Evolutionary conservation across 1,140 invertebrate genomes (phyloP), one percentile per base, ranked within the genome.

Genomic region (Leptopilina clavipes): DNA sequence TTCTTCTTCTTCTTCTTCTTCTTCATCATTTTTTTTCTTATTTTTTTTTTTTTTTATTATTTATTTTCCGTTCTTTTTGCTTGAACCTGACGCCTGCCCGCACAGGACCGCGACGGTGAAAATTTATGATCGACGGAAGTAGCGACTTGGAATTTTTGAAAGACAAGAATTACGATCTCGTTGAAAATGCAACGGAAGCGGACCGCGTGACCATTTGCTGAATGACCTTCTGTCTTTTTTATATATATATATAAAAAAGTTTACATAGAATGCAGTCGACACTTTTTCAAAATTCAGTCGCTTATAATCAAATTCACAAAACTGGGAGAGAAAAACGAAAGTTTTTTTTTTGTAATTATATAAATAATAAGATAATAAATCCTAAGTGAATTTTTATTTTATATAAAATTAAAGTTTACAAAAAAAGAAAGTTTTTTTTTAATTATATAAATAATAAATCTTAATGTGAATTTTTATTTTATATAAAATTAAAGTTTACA

Each of bases 31-130:
- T 22, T 18, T 72, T 19, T 72, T 72, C 25, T 72, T 9, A 5
- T 52, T 73, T 17, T 18, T 22, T 31, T 73, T 54, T 9, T 6
- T 22, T 65, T n/a, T 9, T 37, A 45, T 10, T 18, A 56, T 25
- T 19, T 73, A 45, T 73, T 73, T 54, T 73, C 9, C 22, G 12
- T 73, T 17, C 12, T 22, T 52, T 73, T 54, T n/a, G 10, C 59
- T 65, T n/a, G 59, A 14, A 59, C 10, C 54, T 59, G 54, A 22
- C 54, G 19, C 18, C 17, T 59, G 17, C 18, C 52, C 52, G 25
- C 25, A 56, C 8, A 25, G 54, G n/a, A 18, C 10, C 54, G 19
- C 19, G 19, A 19, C 19, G 25, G 59, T 31, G 22, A 65, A 65
- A 31, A 65, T 65, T 31, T 65, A 31, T 65, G 12, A 31, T 65